Conservation (phyloP, 1,140 invertebrate species). For the Ceratitis capitata region DNA sequence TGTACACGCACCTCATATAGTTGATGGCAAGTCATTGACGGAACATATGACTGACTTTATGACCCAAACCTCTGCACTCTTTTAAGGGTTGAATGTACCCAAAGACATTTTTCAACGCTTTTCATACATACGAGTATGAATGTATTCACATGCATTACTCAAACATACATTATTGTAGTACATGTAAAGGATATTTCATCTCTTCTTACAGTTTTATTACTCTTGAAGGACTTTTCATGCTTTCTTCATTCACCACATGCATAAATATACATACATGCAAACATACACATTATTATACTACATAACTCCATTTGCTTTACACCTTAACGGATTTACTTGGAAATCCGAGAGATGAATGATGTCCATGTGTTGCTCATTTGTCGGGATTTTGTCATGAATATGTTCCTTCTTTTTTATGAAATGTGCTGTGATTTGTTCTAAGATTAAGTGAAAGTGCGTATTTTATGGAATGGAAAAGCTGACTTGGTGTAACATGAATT, state of each 20-base stretch:
- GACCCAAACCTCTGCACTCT: neutral
- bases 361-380: constrained; percentile 24
- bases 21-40: neutral
- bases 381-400: constrained; percentile 17
- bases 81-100: neutral
- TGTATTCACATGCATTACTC: neutral
- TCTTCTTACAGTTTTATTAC: constrained; percentile 34
- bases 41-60: neutral
- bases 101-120: neutral
- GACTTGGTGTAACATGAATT: no score
- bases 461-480: neutral
- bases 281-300: neutral
- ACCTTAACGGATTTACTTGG: constrained; percentile 26
- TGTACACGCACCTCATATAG: neutral
- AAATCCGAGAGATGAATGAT: neutral
- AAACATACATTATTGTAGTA: neutral
- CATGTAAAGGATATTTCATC: neutral
- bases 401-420: neutral
- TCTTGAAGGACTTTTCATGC: neutral
- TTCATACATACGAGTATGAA: neutral
- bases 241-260: no score
- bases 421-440: neutral
- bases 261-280: no score
- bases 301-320: neutral
- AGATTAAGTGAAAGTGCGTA: neutral